Percentiles rank a stretch among this genome's conserved stretches.
Conservation (phyloP, 2,797 vertebrate species). For the Pyrocephalus nanus region DNA sequence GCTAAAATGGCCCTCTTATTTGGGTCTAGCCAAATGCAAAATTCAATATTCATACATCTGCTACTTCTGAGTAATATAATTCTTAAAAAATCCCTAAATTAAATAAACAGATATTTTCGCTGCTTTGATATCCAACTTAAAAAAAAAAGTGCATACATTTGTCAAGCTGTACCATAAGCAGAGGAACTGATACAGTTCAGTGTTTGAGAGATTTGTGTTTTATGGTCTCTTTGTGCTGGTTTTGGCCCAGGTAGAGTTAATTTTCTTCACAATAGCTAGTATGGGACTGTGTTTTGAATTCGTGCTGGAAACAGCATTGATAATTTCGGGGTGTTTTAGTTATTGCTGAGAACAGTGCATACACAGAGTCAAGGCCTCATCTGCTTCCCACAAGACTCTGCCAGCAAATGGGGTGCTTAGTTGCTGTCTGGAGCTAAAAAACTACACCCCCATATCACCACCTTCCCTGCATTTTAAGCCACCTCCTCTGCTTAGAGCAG, state of each 20-base stretch:
- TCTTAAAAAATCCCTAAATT: background rate
- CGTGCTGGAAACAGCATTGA: background rate
- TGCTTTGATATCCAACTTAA: background rate
- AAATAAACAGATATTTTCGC: background rate
- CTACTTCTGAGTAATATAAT: background rate
- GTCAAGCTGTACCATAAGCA: background rate
- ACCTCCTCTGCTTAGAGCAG: background rate
- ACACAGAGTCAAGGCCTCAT: background rate
- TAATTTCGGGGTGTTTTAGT: background rate
- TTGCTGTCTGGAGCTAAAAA: background rate
- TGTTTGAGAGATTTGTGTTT: background rate
- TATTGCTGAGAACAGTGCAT: background rate
- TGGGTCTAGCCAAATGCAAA: background rate
- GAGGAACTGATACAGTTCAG: background rate
- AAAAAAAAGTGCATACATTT: background rate
- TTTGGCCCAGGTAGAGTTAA: background rate
- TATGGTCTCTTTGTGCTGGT: background rate
- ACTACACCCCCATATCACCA: fast-evolving
- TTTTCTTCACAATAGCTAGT: background rate
- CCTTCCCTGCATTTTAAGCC: background rate
- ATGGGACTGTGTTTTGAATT: background rate
- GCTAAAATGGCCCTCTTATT: background rate
- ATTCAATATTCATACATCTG: background rate
- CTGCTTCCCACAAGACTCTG: background rate
- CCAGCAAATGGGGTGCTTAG: background rate